Conservation (phyloP, 2,113 vertebrate species). For the Apistogramma diplotaenia region DNA sequence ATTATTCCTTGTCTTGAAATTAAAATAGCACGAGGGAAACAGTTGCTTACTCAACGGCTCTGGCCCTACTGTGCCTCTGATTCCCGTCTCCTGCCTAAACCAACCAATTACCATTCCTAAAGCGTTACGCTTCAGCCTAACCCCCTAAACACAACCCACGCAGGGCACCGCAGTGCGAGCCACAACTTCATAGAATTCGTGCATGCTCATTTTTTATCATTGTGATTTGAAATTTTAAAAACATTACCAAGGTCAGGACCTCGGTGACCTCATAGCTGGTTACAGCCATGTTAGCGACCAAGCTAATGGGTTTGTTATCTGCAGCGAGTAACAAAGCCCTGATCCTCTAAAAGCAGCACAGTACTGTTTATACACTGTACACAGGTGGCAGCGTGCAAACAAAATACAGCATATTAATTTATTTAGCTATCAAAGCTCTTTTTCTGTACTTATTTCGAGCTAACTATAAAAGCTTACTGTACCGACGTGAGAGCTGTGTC, state of each 20-base stretch:
- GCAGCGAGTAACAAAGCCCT: neutral
- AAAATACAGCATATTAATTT: neutral
- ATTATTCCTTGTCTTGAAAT: neutral
- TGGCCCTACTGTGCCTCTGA: neutral
- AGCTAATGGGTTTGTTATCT: neutral
- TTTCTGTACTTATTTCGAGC: neutral
- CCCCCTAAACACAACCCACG: neutral
- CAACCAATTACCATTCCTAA: neutral
- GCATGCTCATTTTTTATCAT: neutral
- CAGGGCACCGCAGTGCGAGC: accelerated
- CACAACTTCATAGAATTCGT: neutral
- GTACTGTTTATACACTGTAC: neutral
- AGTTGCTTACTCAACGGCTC: neutral
- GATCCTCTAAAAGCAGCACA: neutral
- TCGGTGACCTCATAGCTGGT: neutral
- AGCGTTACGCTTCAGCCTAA: neutral
- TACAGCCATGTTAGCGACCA: neutral
- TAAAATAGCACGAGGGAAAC: neutral
- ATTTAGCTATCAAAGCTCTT: neutral
- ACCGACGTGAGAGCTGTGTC: accelerated
- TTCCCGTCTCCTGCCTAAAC: neutral
- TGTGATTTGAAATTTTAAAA: neutral
- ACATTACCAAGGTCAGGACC: neutral
- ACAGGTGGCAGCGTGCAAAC: neutral
- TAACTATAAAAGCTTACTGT: neutral